Evolutionary conservation across 2,888 invertebrate genomes (phyloP), one percentile per base, ranked within the genome.

Genomic region (Melieria picta): DNA sequence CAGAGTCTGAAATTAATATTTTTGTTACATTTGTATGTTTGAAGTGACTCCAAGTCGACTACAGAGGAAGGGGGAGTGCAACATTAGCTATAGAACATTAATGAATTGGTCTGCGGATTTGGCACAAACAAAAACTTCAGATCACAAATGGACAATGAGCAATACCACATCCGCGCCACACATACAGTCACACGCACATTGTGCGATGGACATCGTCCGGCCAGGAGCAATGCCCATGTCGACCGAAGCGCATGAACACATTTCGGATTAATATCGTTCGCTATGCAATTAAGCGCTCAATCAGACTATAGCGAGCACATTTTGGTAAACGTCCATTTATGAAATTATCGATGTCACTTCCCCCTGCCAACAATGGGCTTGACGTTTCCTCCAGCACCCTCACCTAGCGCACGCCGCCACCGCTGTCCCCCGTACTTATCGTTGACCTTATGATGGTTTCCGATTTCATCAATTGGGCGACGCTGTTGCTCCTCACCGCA

Each of bases 311-410:
- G 30, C 30, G 30, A 30, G 3, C 30, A 30, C 45, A 67, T 61
- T 67, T 67, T 52, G 67, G 52, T 30, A 61, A 62, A 62, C 57
- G 71, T 71, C 71, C 71, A 71, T 71, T 71, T 71, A 71, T 71
- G 71, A 62, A 71, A 71, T 71, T 71, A 71, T 71, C 65, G 62
- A 71, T 57, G 57, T 61, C 50, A 16, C 16, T 47, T 7, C 10
- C 4, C 7, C 42, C 42, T 48, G 11, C 58, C 58, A 43, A 43
- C 30, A 16, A 43, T 58, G 11, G 6, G n/a, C n/a, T 7, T 11
- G 10, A 5, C 58, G 10, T 11, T 43, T 7, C 58, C 43, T 4
- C 7, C 7, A 61, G 16, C 9, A 42, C 30, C 11, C 7, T 43
- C 60, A 5, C 45, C 6, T 60, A 9, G 30, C n/a, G 16, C 7